Conservation (phyloP, 2,113 vertebrate species). For the Labeo rohita region DNA sequence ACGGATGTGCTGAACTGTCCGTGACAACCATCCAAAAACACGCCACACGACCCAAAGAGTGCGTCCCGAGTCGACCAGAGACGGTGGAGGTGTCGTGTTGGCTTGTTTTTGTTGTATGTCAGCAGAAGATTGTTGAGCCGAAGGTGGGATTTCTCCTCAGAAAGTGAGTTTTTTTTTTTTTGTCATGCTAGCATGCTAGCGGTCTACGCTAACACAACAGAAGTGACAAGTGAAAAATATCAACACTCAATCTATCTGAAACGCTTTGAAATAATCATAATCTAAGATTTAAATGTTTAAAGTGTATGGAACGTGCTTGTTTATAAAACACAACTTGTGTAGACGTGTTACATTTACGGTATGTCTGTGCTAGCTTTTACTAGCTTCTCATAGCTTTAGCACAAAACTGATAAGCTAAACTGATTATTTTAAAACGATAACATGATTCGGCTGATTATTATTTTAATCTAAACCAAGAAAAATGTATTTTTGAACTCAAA, state of each 20-base stretch:
- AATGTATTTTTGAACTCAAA: neutral
- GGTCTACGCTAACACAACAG: neutral
- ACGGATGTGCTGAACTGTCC: conserved; percentile 22
- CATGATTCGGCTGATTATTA: neutral
- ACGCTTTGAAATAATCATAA: neutral
- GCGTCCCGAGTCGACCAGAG: neutral
- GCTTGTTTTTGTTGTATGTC: conserved; percentile 18
- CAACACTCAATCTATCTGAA: neutral
- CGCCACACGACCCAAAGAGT: neutral
- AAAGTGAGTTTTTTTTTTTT: conserved; percentile 48
- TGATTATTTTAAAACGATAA: neutral
- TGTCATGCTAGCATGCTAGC: conserved; percentile 26
- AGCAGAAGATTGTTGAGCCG: neutral
- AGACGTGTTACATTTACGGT: neutral
- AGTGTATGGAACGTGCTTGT: neutral
- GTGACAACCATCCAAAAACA: conserved; percentile 14
- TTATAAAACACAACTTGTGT: neutral
- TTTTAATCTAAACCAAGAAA: neutral
- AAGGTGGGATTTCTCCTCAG: conserved; percentile 13
- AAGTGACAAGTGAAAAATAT: neutral
- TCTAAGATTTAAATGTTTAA: neutral
- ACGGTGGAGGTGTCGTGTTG: neutral
- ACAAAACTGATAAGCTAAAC: neutral
- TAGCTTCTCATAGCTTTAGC: conserved; percentile 4
- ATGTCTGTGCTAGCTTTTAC: conserved; percentile 3